Evolutionary conservation across 2,113 vertebrate genomes (phyloP), one percentile per base, ranked within the genome.

Genomic region (Procavia capensis): DNA sequence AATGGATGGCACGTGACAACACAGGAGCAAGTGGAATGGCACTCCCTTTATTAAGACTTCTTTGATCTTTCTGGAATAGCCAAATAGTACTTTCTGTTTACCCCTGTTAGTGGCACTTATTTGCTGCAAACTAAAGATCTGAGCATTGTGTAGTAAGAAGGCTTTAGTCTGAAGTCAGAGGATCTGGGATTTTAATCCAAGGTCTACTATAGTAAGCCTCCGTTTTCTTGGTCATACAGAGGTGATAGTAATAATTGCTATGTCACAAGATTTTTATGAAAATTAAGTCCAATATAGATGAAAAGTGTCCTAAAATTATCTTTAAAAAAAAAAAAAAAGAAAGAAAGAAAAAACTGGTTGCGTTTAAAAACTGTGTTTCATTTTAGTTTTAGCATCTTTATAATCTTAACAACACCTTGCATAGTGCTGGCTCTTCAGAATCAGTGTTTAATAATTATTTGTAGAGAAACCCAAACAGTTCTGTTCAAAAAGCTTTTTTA

Each of bases 351-450:
- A 82, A 19, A 14, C 4, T 63, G 36, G 6, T 81, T 92, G 92
- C 0, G n/a, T 27, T 68, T 94, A 68, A 90, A 63, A 27, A 63
- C 50, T 82, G 20, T 4, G 93, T 85, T 70, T 5, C 45, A 47
- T 90, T 93, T 95, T 91, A 68, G 79, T 81, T 74, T 94, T 95
- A 75, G 59, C 17, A 25, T 70, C n/a, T 70, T 82, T 75, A 45
- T 39, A n/a, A 59, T 61, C 19, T 76, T 41, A 16, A 19, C 3
- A 57, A 72, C 5, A 66, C 2, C 17, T 70, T 31, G 41, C 2
- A 59, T 63, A 19, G 25, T 63, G 6, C 59, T 76, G 3, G 9
- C 47, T 84, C 86, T 91, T 89, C 34, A 61, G 45, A 74, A 50
- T 34, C 74, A 5, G 31, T 78, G 22, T 22, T 64, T 25, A 92